Evolutionary conservation across 1,140 invertebrate species (phyloP).

Genomic region (Maconellicoccus hirsutus): DNA sequence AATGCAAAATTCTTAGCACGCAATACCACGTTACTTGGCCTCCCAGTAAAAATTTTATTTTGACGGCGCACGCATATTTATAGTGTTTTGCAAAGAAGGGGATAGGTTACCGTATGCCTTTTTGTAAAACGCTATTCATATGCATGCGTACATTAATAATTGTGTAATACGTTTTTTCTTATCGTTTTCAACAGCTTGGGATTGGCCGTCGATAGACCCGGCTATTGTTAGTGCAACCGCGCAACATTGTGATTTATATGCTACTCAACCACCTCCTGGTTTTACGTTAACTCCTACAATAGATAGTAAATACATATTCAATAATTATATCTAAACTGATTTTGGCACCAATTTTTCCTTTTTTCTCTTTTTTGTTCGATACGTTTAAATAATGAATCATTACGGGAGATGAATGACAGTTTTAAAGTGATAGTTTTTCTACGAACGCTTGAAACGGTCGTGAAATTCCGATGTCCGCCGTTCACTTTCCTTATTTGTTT

Average conservation of each 20-base stretch:
- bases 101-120: no score
- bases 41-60: no score
- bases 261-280: constrained; percentile 41
- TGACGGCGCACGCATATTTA: no score
- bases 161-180: not conserved
- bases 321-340: constrained; percentile 5
- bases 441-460: not conserved
- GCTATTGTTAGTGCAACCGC: constrained; percentile 63
- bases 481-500: no score
- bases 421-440: not conserved
- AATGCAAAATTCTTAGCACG: no score
- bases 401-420: not conserved
- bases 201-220: constrained; percentile 76
- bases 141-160: not conserved
- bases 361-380: not conserved
- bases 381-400: not conserved
- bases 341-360: not conserved
- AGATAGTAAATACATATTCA: constrained; percentile 17
- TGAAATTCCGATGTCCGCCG: not conserved
- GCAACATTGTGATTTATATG: constrained; percentile 39
- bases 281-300: constrained; percentile 31
- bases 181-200: constrained; percentile 33
- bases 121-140: not conserved
- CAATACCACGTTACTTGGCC: no score
- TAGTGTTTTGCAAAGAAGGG: no score